phyloP scores from a whole-genome alignment of 2,888 invertebrate species.

The Synanthedon formicaeformis region DNA sequence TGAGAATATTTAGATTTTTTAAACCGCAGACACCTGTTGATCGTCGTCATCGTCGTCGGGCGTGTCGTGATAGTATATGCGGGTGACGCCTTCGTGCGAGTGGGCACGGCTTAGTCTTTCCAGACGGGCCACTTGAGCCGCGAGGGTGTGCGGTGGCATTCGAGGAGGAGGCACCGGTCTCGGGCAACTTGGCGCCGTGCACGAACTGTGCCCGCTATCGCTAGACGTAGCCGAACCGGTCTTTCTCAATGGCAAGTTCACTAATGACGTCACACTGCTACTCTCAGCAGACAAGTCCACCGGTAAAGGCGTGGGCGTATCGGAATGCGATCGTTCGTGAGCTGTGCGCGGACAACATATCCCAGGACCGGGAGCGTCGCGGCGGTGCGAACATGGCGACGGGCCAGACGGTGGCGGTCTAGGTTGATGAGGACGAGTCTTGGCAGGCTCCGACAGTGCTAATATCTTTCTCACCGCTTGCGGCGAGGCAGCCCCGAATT shows the following conservation, averaged over 20 bases:
- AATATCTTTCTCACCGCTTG: constrained; percentile 96
- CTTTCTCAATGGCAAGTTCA: constrained; percentile 89
- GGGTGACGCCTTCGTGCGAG: constrained; percentile 87
- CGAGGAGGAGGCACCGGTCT: constrained; percentile 78
- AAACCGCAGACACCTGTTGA: constrained; percentile 67
- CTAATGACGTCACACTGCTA: constrained; percentile 93
- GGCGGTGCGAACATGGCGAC: constrained; percentile 74
- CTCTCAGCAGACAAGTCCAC: constrained; percentile 94
- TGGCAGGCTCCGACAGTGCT: constrained; percentile 88
- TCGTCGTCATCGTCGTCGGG: constrained; percentile 67
- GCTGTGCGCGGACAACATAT: constrained; percentile 71
- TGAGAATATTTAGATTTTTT: constrained; percentile 41
- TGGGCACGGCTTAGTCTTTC: constrained; percentile 86
- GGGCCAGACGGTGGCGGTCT: constrained; percentile 75
- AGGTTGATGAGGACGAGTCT: constrained; percentile 90
- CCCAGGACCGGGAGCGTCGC: constrained; percentile 68
- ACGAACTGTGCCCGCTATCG: constrained; percentile 90
- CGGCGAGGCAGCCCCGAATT: constrained; percentile 92
- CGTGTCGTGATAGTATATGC: constrained; percentile 73
- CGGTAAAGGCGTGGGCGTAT: constrained; percentile 85
- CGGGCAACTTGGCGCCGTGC: constrained; percentile 54
- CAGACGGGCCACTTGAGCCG: constrained; percentile 87
- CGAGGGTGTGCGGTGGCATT: constrained; percentile 85
- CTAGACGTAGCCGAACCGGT: constrained; percentile 93
- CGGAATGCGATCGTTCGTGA: constrained; percentile 91